Evolutionary conservation across 2,888 invertebrate genomes (phyloP), one percentile per base, ranked within the genome.

Genomic region (Rotaria sp.): DNA sequence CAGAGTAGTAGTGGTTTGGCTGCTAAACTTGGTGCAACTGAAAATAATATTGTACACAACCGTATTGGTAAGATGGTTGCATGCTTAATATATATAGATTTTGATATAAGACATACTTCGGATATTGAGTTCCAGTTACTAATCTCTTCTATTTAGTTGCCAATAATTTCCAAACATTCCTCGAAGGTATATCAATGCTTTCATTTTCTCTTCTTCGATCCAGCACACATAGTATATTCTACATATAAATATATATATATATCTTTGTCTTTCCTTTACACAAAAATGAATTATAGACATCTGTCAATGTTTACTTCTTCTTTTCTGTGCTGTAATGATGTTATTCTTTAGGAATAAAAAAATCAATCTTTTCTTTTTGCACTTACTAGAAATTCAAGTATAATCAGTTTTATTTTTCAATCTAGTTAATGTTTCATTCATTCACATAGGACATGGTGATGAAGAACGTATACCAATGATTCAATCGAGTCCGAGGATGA

Each of bases 401-500:
- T 30, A n/a, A 59, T n/a, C 8, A 30, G 30, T n/a, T 59, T 59
- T 59, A 30, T 30, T 11, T 30, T 59, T n/a, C 30, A 57, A 57
- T 57, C 57, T n/a, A 57, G 67, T 35, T 21, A 18, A 67, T 35
- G 7, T 67, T 35, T 67, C 35, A 67, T 67, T 21, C 67, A 21
- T 67, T 67, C 30, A 67, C 35, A 38, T 45, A 80, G 80, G 80
- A 41, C 26, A 80, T 80, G 67, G 35, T 67, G 80, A 80, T 45
- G 80, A 80, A 80, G 80, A 80, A 80, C 80, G 80, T 41, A 45
- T 45, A 45, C 80, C 80, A 80, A 80, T 80, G 80, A 80, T 80
- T 24, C 80, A 80, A 80, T 45, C 45, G 26, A 80, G 80, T 80
- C 80, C 80, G 45, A 80, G 45, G 38, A 45, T 80, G 24, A 80